Evolutionary conservation across 1,140 invertebrate genomes (phyloP).

Genomic region (Brachionus plicatilis): DNA sequence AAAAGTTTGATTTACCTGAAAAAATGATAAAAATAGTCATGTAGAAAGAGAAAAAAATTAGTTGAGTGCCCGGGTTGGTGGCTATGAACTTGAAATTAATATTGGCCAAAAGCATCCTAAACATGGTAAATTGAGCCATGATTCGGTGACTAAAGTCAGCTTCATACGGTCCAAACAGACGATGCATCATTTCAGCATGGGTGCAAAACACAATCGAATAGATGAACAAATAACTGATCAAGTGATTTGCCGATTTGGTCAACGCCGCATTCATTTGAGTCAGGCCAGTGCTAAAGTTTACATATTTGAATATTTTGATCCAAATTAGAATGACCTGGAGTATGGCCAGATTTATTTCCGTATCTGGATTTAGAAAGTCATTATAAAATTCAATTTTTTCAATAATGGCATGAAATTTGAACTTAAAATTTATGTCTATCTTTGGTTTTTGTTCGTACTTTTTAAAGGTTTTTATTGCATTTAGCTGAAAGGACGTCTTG

Average conservation of each 20-base stretch:
- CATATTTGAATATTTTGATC: conserved; percentile 31
- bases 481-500: neutral
- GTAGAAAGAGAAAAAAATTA: conserved; percentile 13
- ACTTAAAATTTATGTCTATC: neutral
- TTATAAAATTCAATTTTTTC: neutral
- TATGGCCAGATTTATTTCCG: neutral
- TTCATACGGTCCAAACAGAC: neutral
- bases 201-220: neutral
- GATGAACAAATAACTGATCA: conserved; percentile 8
- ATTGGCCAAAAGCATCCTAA: neutral
- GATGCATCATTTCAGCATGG: conserved; percentile 25
- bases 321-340: conserved; percentile 7
- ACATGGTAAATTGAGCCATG: neutral
- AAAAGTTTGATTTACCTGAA: neutral
- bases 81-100: conserved; percentile 15
- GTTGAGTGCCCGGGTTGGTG: neutral
- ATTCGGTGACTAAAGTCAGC: neutral
- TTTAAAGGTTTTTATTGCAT: neutral
- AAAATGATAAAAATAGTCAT: neutral
- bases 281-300: neutral
- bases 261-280: neutral
- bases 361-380: neutral
- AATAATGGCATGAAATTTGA: neutral
- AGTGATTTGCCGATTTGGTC: neutral
- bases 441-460: neutral